These are phyloP conservation scores for Rotaria sp. DNA, from an alignment of 2,888 invertebrate species.

Conservation along the genomic window DNA sequence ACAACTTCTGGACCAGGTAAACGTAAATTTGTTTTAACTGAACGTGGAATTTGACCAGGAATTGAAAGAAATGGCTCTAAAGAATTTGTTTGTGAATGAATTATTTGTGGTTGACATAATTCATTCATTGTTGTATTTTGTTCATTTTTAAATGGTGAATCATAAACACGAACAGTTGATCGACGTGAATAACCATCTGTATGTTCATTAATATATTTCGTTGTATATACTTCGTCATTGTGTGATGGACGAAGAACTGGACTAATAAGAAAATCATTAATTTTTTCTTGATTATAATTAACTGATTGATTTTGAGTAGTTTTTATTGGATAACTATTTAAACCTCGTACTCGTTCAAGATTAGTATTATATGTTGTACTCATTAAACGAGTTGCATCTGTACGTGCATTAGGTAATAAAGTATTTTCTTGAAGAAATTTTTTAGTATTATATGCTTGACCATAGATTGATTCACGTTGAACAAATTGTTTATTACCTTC, in stretches of 20 bases:
- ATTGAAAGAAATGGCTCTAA: background rate
- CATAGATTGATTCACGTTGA: slow-evolving; percentile 45
- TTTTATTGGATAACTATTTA: background rate
- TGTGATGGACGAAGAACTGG: slow-evolving; percentile 27
- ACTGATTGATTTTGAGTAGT: background rate
- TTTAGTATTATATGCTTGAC: slow-evolving; percentile 48
- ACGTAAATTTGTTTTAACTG: slow-evolving; percentile 19
- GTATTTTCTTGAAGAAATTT: slow-evolving; percentile 52
- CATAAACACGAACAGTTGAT: slow-evolving; percentile 31
- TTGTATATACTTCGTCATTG: slow-evolving; percentile 30
- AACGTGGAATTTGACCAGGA: background rate
- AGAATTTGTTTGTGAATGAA: background rate
- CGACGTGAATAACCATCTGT: slow-evolving; percentile 37
- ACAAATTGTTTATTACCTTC: slow-evolving; percentile 26
- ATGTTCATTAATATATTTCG: slow-evolving; percentile 29
- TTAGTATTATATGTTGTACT: background rate
- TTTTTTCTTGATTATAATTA: background rate
- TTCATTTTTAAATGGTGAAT: slow-evolving; percentile 38
- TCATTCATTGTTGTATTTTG: background rate
- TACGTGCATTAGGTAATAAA: slow-evolving; percentile 43
- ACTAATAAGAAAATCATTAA: background rate
- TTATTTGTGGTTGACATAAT: background rate
- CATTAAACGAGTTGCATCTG: background rate
- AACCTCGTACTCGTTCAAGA: background rate
- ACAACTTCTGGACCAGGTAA: slow-evolving; percentile 6